Conservation (phyloP, 92 coral and sea anemone genomes). For the Desmophyllum pertusum region DNA sequence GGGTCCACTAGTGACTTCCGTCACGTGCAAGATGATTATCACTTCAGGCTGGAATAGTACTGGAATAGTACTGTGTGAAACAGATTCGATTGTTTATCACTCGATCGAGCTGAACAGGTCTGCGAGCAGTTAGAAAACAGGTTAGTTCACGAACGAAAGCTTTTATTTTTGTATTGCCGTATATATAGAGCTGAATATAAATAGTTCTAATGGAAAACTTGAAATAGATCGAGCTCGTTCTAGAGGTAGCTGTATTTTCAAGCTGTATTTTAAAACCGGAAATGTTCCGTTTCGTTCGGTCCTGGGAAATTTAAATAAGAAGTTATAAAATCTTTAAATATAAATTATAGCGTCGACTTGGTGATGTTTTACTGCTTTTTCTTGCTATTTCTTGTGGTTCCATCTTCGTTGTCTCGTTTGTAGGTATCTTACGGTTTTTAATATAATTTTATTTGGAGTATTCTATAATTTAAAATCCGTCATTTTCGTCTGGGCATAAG, state of each 20-base stretch:
- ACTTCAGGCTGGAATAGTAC: conserved; percentile 22
- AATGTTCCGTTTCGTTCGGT: background rate
- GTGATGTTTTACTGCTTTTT: background rate
- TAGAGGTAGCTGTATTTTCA: background rate
- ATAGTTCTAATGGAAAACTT: background rate
- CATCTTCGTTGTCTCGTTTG: background rate
- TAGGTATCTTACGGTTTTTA: background rate
- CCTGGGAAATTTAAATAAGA: background rate
- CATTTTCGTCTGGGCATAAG: too few species aligned
- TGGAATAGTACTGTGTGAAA: background rate
- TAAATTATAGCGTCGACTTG: background rate
- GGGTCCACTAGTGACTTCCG: conserved; percentile 19
- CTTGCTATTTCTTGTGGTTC: background rate
- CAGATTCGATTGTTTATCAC: background rate
- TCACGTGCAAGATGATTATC: conserved; percentile 6
- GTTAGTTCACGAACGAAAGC: background rate
- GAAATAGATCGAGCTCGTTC: background rate
- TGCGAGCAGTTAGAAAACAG: conserved; percentile 15
- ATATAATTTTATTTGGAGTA: background rate
- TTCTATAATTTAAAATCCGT: too few species aligned
- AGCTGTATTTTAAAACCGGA: background rate
- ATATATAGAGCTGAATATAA: background rate
- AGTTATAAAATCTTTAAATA: background rate
- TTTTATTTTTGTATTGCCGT: background rate
- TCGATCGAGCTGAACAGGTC: conserved; percentile 11